Conservation (phyloP, 2,113 vertebrate species). For the Chaenocephalus aceratus region DNA sequence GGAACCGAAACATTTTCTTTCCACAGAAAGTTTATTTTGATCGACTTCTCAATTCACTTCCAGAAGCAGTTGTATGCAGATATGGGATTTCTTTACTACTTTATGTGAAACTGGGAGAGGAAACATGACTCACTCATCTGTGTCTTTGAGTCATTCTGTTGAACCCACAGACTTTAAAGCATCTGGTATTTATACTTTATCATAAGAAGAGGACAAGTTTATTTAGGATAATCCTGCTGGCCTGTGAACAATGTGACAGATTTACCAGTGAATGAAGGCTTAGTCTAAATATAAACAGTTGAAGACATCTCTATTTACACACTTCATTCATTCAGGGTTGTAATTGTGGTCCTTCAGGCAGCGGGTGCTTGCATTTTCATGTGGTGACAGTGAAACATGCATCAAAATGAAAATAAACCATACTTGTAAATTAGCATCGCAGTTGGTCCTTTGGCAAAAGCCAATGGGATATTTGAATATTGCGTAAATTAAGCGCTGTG, state of each 20-base stretch:
- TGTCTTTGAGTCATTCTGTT: not conserved
- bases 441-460: no score
- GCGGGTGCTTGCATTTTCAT: not conserved
- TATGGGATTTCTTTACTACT: no score
- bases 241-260: not conserved
- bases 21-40: no score
- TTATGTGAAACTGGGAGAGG: no score
- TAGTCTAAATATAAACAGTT: not conserved
- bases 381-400: not conserved
- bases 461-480: no score
- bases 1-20: no score
- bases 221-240: not conserved
- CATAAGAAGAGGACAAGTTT: not conserved
- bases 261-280: not conserved
- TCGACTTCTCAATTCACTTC: no score
- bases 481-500: no score
- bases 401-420: no score
- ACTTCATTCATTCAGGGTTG: not conserved
- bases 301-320: not conserved
- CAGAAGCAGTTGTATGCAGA: no score
- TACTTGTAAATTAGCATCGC: no score
- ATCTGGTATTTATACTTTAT: not conserved
- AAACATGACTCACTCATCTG: no score
- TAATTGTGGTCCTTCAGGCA: not conserved
- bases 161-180: not conserved